phyloP scores from a whole-genome alignment of 2,113 vertebrate genomes.

The Silurus asotus region DNA sequence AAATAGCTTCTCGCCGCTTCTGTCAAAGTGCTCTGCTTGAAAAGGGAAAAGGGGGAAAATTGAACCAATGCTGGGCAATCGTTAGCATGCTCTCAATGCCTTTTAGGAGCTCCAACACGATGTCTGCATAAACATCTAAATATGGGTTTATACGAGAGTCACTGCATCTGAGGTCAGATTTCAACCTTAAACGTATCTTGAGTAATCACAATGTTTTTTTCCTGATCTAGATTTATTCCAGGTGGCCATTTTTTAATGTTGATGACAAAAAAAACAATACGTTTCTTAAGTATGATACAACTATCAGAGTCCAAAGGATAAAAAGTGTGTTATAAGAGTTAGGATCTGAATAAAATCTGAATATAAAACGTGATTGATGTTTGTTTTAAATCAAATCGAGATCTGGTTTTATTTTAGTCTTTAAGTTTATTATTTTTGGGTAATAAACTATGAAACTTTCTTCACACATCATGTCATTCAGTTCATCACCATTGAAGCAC shows the following conservation, averaged over 20 bases:
- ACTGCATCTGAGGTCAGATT: not conserved
- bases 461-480: too few species aligned
- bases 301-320: not conserved
- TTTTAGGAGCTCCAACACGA: not conserved
- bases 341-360: not conserved
- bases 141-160: not conserved
- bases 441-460: not conserved
- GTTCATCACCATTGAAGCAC: not conserved
- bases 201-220: not conserved
- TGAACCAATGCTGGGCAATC: constrained; percentile 55
- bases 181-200: not conserved
- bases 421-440: not conserved
- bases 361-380: not conserved
- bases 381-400: not conserved
- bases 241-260: too few species aligned
- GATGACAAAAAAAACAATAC: too few species aligned
- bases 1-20: constrained; percentile 48
- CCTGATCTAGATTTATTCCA: too few species aligned
- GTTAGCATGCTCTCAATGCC: constrained; percentile 45
- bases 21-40: constrained; percentile 52
- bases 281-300: too few species aligned
- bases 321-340: not conserved
- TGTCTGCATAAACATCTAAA: not conserved
- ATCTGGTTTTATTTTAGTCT: not conserved
- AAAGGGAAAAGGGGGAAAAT: constrained; percentile 48